Conservation (phyloP, 2,113 vertebrate genomes). For the Eidolon helvum region DNA sequence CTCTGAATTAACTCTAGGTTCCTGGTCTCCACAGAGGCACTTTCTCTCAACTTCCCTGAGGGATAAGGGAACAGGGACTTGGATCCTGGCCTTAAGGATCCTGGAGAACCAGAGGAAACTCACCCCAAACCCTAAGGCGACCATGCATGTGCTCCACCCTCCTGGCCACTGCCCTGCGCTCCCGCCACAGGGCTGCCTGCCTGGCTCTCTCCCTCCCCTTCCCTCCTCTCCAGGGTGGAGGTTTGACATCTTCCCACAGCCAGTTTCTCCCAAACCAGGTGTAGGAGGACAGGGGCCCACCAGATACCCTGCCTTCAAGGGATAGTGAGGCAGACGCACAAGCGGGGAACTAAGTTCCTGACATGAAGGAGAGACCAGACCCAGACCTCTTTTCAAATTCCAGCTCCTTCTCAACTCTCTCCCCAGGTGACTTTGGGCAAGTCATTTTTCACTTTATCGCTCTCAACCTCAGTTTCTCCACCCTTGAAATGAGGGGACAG, state of each 20-base stretch:
- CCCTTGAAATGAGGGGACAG: background rate
- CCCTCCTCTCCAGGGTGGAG: background rate
- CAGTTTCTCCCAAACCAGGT: background rate
- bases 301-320: background rate
- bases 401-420: background rate
- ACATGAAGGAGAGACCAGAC: background rate
- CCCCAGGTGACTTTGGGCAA: background rate
- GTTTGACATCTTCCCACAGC: background rate
- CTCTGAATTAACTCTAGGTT: background rate
- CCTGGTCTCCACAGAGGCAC: background rate
- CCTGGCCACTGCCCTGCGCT: background rate
- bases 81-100: background rate
- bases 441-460: background rate
- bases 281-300: background rate
- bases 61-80: background rate
- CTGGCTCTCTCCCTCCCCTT: background rate
- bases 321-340: background rate
- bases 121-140: background rate
- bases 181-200: accelerated
- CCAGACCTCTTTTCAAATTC: background rate
- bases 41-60: background rate
- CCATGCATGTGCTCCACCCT: background rate
- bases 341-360: background rate
- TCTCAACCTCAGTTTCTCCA: background rate
- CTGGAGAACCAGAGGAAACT: background rate